Conservation (phyloP, 64 coral and sea anemone species). For the Montipora sp. region DNA sequence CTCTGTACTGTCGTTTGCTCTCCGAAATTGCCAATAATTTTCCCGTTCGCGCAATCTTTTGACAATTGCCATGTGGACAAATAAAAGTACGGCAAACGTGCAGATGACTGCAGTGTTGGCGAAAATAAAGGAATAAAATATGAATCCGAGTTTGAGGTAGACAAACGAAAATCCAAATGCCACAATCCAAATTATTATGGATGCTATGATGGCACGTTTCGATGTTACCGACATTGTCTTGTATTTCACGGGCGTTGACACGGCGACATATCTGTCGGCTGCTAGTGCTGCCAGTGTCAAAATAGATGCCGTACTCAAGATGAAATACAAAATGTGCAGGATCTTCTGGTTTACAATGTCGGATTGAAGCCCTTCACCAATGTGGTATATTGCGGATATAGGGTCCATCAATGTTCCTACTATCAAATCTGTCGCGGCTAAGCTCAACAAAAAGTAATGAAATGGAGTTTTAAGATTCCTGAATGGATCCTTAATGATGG, state of each 20-base stretch:
- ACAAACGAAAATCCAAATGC: conserved; percentile 46
- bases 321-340: conserved; percentile 65
- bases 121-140: conserved; percentile 72
- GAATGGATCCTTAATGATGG: conserved; percentile 79
- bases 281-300: conserved; percentile 62
- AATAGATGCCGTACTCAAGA: conserved; percentile 68
- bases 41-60: conserved; percentile 41
- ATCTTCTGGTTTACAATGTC: conserved; percentile 38
- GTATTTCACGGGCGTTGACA: conserved; percentile 62
- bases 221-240: conserved; percentile 55
- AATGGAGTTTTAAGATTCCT: conserved; percentile 77
- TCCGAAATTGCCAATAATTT: conserved; percentile 34
- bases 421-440: conserved; percentile 69
- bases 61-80: conserved; percentile 68
- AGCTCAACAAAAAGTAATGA: conserved; percentile 70
- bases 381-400: conserved; percentile 54
- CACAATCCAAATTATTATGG: conserved; percentile 52
- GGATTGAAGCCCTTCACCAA: conserved; percentile 54
- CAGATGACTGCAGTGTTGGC: conserved; percentile 69
- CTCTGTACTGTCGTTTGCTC: background rate
- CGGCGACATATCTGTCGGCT: conserved; percentile 75
- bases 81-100: conserved; percentile 74
- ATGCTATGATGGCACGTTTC: conserved; percentile 56
- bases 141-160: conserved; percentile 74
- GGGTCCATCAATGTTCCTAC: conserved; percentile 79